A percentile compares a stretch with the other conserved stretches of the same genome.
phyloP scores from a whole-genome alignment of 2,113 vertebrate genomes.

The Bubo blakistoni region DNA sequence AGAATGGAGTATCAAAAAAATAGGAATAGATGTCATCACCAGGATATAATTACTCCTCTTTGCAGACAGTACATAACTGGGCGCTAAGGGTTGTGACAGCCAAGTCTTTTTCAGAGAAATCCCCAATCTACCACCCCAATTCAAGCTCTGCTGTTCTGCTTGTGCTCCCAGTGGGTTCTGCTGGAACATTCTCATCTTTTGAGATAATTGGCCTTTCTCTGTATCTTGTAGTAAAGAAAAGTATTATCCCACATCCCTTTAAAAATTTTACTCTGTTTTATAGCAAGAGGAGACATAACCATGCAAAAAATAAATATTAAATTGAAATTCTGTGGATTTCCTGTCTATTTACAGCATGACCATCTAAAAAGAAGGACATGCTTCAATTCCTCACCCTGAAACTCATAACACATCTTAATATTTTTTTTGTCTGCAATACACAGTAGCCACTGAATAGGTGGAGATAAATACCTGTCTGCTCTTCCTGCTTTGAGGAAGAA shows the following conservation, averaged over 20 bases:
- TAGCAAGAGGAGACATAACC: background rate
- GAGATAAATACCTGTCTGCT: background rate
- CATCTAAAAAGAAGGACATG: background rate
- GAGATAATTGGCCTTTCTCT: background rate
- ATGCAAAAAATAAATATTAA: background rate
- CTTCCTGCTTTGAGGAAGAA: background rate
- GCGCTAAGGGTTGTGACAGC: background rate
- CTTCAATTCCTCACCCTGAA: background rate
- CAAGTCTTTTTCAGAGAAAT: background rate
- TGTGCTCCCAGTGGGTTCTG: background rate
- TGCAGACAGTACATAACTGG: background rate
- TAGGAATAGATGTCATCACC: background rate
- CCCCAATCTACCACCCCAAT: background rate
- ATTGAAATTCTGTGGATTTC: background rate
- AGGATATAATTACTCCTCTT: background rate
- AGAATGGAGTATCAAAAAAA: background rate
- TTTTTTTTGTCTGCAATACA: background rate
- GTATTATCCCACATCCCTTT: background rate
- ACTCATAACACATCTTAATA: background rate
- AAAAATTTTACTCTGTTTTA: background rate
- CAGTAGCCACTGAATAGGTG: background rate
- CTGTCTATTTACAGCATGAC: background rate
- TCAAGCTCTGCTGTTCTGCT: background rate
- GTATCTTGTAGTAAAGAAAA: background rate
- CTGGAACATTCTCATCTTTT: background rate